Evolutionary conservation across 2,888 invertebrate genomes (phyloP).

Genomic region (Rhamphomyia laevipes): DNA sequence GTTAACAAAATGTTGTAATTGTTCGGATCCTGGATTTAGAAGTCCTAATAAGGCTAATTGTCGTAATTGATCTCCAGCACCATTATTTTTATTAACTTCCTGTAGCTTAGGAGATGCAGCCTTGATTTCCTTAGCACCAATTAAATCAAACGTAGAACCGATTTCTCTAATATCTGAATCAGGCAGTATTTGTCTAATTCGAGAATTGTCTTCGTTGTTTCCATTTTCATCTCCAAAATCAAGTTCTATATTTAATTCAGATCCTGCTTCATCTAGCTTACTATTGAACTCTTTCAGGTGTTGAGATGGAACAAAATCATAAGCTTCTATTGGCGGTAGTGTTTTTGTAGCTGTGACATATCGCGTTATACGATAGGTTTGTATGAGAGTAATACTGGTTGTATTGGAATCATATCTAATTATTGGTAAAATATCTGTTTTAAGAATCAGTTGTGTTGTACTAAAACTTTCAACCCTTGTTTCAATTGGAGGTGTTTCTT

Average conservation of each 20-base stretch:
- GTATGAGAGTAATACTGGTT: constrained; percentile 67
- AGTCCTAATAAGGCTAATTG: constrained; percentile 61
- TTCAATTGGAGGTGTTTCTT: constrained; percentile 76
- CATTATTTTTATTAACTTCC: constrained; percentile 20
- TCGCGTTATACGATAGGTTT: constrained; percentile 78
- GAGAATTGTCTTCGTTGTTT: constrained; percentile 39
- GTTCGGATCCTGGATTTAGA: constrained; percentile 53
- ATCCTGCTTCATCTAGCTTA: constrained; percentile 77
- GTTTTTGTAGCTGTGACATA: constrained; percentile 85
- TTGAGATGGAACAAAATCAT: constrained; percentile 76
- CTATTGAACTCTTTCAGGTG: constrained; percentile 82
- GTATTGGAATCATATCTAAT: constrained; percentile 63
- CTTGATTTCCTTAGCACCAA: constrained; percentile 38
- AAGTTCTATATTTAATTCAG: constrained; percentile 71
- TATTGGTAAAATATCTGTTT: constrained; percentile 80
- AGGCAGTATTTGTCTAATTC: constrained; percentile 40
- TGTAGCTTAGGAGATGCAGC: constrained; percentile 29
- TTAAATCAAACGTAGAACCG: constrained; percentile 58
- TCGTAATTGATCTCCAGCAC: constrained; percentile 50
- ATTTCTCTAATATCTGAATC: constrained; percentile 60
- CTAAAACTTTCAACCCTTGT: constrained; percentile 85
- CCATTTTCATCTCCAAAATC: constrained; percentile 76
- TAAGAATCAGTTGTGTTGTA: constrained; percentile 76
- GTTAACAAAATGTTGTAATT: constrained; percentile 59
- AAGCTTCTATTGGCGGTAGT: constrained; percentile 73